Conservation (phyloP, 1,140 invertebrate genomes). For the Drosophila orosa region DNA sequence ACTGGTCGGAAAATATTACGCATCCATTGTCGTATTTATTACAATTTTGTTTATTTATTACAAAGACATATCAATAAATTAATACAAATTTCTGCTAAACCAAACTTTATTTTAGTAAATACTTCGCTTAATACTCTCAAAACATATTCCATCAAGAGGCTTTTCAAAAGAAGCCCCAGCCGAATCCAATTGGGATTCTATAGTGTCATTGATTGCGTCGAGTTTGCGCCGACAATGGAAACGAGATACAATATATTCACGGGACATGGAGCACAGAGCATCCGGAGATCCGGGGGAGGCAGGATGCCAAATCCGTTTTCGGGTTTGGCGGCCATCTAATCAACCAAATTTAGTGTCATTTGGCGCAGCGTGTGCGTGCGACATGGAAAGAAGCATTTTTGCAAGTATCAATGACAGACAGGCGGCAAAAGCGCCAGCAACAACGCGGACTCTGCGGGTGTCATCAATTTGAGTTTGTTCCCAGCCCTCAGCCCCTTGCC, state of each 20-base stretch:
- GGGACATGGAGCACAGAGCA: not conserved
- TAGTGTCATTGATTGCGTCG: slow-evolving; percentile 21
- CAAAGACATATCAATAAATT: not conserved
- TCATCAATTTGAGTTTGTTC: slow-evolving; percentile 78
- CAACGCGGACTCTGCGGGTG: slow-evolving; percentile 57
- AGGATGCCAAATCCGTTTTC: slow-evolving; percentile 30
- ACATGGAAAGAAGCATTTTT: slow-evolving; percentile 63
- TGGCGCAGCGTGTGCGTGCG: slow-evolving; percentile 61
- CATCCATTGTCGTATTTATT: not conserved
- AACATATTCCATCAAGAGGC: not conserved
- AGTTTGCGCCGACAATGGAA: slow-evolving; percentile 11
- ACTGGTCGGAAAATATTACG: not conserved
- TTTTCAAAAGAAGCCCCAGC: not conserved
- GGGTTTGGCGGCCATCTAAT: slow-evolving; percentile 69
- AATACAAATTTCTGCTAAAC: not conserved
- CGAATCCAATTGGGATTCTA: slow-evolving; percentile 1
- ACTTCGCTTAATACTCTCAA: not conserved
- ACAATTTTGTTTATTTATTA: not conserved
- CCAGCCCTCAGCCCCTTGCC: slow-evolving; percentile 6
- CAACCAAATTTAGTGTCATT: slow-evolving; percentile 80
- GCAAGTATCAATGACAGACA: slow-evolving; percentile 70
- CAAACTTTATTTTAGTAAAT: not conserved
- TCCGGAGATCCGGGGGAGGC: not conserved
- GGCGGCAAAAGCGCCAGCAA: slow-evolving; percentile 29
- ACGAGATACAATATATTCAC: slow-evolving; percentile 11